Evolutionary conservation across 2,888 invertebrate species (phyloP), one percentile per base, ranked within the genome.

Genomic region (Molorchus minor): DNA sequence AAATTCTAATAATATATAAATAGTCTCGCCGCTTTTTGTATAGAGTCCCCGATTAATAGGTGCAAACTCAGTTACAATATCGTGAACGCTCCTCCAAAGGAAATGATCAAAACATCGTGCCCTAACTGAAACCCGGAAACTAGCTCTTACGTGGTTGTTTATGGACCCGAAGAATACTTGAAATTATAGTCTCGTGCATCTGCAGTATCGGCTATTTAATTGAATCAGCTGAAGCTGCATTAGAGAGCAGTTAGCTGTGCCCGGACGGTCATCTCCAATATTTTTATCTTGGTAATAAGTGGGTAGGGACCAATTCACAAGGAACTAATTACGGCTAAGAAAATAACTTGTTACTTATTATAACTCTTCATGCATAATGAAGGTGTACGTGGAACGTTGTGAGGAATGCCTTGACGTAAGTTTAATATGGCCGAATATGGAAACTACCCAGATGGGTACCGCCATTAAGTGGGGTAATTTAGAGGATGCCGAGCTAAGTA

Each of bases 151-250:
- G 61, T 58, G 58, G 68, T 74, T 73, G 71, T 75, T 75, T 75
- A 75, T 75, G 65, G 69, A 69, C 67, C 74, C 70, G 62, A 65
- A 53, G 68, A 72, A 69, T 66, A 64, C 65, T 60, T 68, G 65
- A 69, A 73, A 73, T 75, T 74, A 74, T 73, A 71, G 69, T 64
- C 72, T 74, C 74, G 74, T 75, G 75, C 71, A 74, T 71, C 72
- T 64, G 67, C 70, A 64, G 68, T 72, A 75, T 74, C 72, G 74
- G 73, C 71, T 70, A 69, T 73, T 75, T 75, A 75, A 76, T 76
- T 76, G 75, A 75, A 74, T 73, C 71, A 71, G 72, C 74, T 71
- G 73, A 72, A 70, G 68, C 67, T 54, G 57, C 57, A 49, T 49
- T 56, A 49, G 45, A 38, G 38, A 56, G 44, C 46, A 47, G 56